Conservation (phyloP, 2,113 vertebrate genomes). For the Ariopsis seemanni region DNA sequence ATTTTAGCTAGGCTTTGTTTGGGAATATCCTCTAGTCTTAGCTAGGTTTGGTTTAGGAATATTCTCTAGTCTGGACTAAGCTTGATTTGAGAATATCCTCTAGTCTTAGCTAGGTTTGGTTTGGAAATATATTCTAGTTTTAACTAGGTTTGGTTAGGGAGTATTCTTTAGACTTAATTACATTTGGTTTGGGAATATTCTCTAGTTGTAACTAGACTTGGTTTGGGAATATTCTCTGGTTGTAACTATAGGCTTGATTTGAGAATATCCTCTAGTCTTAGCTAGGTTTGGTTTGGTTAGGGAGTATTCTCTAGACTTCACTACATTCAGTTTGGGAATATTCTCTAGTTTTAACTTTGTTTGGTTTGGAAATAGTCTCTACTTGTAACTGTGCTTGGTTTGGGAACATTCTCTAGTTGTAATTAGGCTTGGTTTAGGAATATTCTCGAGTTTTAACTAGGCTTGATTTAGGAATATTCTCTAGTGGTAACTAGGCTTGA, state of each 20-base stretch:
- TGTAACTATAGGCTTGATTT: background rate
- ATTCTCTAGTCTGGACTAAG: background rate
- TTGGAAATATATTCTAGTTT: background rate
- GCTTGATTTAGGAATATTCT: no score
- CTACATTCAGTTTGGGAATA: no score
- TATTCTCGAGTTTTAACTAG: no score
- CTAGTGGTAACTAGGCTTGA: no score
- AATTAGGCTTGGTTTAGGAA: no score
- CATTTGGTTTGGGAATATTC: background rate
- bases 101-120: background rate
- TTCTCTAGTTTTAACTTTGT: no score
- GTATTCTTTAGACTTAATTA: background rate
- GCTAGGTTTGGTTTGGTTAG: no score
- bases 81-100: background rate
- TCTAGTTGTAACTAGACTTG: background rate
- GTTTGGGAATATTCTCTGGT: no score
- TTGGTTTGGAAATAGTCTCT: no score
- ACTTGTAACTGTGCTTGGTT: no score
- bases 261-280: background rate
- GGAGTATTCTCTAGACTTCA: no score
- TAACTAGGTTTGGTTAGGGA: background rate
- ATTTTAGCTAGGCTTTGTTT: background rate
- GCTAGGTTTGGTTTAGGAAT: background rate
- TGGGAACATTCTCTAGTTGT: no score
- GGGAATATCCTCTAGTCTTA: background rate